phyloP scores from a whole-genome alignment of 2,113 vertebrate species.

The Orthonyx spaldingii region DNA sequence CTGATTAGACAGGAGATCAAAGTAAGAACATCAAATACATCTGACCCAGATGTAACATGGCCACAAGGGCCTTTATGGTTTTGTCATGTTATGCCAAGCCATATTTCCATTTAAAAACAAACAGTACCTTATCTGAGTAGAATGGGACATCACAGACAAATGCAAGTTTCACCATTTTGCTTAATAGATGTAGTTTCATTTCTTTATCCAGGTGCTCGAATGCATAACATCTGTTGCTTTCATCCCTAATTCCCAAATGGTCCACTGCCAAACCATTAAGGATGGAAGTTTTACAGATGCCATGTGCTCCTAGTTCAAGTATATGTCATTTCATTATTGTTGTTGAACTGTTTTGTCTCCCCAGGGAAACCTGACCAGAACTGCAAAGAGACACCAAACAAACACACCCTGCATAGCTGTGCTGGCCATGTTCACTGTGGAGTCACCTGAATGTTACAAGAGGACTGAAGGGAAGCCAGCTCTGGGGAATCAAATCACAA shows the following conservation, averaged over 20 bases:
- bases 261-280: constrained; percentile 14
- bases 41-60: constrained; percentile 44
- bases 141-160: constrained; percentile 26
- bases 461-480: not conserved
- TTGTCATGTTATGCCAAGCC: constrained; percentile 53
- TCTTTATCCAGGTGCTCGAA: constrained; percentile 57
- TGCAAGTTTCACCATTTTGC: not conserved
- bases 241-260: constrained; percentile 32
- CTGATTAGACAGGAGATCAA: constrained; percentile 62
- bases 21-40: constrained; percentile 64
- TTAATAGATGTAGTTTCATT: not conserved
- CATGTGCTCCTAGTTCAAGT: not conserved
- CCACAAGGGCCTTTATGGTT: constrained; percentile 11
- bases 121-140: constrained; percentile 31
- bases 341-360: not conserved
- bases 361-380: not conserved
- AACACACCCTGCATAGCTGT: not conserved
- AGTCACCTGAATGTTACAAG: not conserved
- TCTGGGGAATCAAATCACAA: not conserved
- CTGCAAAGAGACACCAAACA: not conserved
- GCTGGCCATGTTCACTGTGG: not conserved
- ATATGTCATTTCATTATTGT: not conserved
- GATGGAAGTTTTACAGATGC: constrained; percentile 11
- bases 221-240: constrained; percentile 50
- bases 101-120: constrained; percentile 63